Evolutionary conservation across 2,797 vertebrate genomes (phyloP).

Genomic region (Centroberyx gerrardi): DNA sequence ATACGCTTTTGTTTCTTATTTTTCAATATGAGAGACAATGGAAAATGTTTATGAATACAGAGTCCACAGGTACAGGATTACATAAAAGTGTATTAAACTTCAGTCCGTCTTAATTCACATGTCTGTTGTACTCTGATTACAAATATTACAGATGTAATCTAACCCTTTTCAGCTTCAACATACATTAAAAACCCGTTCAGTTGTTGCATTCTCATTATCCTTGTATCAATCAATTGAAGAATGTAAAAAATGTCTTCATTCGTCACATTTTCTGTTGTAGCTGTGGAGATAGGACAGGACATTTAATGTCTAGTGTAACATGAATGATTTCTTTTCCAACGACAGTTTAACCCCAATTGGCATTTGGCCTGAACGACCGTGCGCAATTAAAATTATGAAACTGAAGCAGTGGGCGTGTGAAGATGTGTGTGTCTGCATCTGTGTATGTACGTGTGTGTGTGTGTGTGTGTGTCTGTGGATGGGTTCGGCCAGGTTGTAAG

Average conservation of each 20-base stretch:
- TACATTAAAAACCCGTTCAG: conserved; percentile 17
- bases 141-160: background rate
- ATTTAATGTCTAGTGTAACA: conserved; percentile 43
- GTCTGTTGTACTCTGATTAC: background rate
- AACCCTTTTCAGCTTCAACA: conserved; percentile 12
- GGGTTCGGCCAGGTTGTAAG: conserved; percentile 58
- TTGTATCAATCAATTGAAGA: conserved; percentile 19
- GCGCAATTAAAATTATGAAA: conserved; percentile 37
- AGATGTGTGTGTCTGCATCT: background rate
- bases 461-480: background rate
- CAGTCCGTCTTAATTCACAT: conserved; percentile 6
- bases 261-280: conserved; percentile 32
- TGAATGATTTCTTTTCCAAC: conserved; percentile 52
- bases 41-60: background rate
- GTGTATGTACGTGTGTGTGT: conserved; percentile 7
- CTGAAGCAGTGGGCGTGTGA: conserved; percentile 8
- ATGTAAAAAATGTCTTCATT: conserved; percentile 9
- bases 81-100: conserved; percentile 20
- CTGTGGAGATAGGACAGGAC: conserved; percentile 9
- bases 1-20: no score
- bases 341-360: conserved; percentile 63
- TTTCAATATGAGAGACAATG: background rate
- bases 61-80: background rate
- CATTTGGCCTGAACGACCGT: conserved; percentile 39
- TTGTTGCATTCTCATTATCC: background rate